Conservation (phyloP, 2,797 vertebrate species). For the Scolopax rusticola region DNA sequence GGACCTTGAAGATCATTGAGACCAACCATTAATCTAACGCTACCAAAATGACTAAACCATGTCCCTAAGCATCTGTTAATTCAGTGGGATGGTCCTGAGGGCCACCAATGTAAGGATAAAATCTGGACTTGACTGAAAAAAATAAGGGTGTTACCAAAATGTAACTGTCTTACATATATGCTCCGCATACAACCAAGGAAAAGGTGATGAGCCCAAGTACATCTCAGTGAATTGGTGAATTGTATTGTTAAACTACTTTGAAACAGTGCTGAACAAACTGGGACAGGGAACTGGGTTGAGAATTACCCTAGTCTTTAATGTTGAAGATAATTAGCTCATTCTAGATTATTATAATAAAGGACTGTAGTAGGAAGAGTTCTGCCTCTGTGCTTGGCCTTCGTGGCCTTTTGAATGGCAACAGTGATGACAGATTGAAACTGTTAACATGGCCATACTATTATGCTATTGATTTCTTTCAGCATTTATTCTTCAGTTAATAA, state of each 20-base stretch:
- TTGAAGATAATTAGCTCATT: not conserved
- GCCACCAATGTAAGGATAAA: not conserved
- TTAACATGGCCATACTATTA: not conserved
- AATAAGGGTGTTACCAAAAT: not conserved
- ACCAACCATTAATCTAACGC: not conserved
- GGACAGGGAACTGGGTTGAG: not conserved
- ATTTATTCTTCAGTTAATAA: slow-evolving; percentile 40
- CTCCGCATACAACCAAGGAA: not conserved
- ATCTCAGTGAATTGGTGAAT: not conserved
- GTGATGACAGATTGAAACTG: not conserved
- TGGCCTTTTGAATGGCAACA: not conserved
- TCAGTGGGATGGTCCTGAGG: not conserved
- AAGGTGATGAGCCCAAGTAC: not conserved
- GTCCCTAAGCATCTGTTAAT: not conserved
- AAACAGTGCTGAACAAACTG: not conserved
- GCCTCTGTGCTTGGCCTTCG: not conserved
- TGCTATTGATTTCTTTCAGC: not conserved
- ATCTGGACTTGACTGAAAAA: not conserved
- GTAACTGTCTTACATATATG: not conserved
- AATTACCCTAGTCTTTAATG: not conserved
- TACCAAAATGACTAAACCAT: not conserved
- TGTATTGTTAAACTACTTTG: not conserved
- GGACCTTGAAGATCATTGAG: not conserved
- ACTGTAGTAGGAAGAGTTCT: not conserved
- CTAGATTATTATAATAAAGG: not conserved